These are phyloP conservation scores for Panthera uncia DNA, from an alignment of 2,113 vertebrate species.

Conservation along the genomic window DNA sequence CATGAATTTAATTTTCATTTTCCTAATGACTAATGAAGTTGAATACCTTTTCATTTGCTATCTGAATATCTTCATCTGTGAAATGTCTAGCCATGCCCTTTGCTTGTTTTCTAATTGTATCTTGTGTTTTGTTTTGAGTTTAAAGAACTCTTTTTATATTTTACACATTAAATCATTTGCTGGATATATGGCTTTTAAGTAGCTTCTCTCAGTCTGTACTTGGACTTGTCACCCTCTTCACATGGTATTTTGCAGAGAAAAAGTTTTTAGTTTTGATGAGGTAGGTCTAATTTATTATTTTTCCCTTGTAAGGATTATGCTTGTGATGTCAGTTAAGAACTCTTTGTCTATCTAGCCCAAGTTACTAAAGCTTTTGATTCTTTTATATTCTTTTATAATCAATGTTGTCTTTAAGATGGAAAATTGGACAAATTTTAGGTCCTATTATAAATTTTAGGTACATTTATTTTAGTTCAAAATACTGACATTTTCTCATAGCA, in stretches of 20 bases:
- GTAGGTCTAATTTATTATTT: not conserved
- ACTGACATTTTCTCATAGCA: not conserved
- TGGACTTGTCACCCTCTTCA: not conserved
- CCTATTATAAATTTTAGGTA: not conserved
- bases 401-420: not conserved
- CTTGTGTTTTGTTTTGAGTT: not conserved
- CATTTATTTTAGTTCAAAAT: conserved; percentile 2
- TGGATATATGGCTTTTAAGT: not conserved
- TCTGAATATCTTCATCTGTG: not conserved
- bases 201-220: not conserved
- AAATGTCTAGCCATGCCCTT: not conserved
- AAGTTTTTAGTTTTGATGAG: not conserved
- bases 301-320: not conserved
- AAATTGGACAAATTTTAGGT: not conserved
- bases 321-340: not conserved
- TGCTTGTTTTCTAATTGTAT: not conserved
- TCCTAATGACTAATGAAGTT: not conserved
- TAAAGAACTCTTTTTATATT: not conserved
- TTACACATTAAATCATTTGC: not conserved
- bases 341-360: not conserved
- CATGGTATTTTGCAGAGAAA: not conserved
- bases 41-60: not conserved
- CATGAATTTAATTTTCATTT: not conserved
- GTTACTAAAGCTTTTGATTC: not conserved
- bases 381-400: not conserved